These are phyloP conservation scores for Oedothorax gibbosus DNA, from an alignment of 1,140 invertebrate species.

Conservation along the genomic window DNA sequence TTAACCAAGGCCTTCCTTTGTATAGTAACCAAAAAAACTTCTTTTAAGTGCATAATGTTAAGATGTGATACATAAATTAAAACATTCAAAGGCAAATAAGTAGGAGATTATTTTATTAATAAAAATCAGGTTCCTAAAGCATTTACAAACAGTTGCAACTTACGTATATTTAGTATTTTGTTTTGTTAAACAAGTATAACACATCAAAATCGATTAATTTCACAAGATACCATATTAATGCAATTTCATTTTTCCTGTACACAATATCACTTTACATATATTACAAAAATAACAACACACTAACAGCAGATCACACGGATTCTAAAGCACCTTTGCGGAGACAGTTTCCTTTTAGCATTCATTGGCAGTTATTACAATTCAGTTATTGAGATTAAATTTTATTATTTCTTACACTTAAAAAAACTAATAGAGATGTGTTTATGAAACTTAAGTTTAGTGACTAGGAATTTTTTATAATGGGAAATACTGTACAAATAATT, in stretches of 20 bases:
- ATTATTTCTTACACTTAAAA: too few relatives aligned
- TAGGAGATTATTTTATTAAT: constrained; percentile 36
- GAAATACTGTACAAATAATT: too few relatives aligned
- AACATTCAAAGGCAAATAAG: not conserved
- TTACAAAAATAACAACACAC: constrained; percentile 48
- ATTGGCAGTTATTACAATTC: constrained; percentile 3
- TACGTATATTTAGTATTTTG: constrained; percentile 6
- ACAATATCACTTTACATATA: constrained; percentile 47
- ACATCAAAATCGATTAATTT: constrained; percentile 11
- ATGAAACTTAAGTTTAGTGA: too few relatives aligned
- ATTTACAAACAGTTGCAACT: constrained; percentile 19
- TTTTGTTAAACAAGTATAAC: constrained; percentile 11
- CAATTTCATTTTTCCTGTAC: constrained; percentile 42
- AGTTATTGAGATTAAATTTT: too few relatives aligned
- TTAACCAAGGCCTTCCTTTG: too few relatives aligned
- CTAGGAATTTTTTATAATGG: too few relatives aligned
- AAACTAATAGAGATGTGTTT: too few relatives aligned
- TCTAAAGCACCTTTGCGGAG: constrained; percentile 45
- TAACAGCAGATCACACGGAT: constrained; percentile 29
- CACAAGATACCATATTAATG: constrained; percentile 6
- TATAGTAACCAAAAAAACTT: too few relatives aligned
- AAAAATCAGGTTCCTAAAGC: constrained; percentile 28
- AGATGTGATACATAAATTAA: too few relatives aligned
- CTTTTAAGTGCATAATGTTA: too few relatives aligned
- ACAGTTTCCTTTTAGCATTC: constrained; percentile 7